Evolutionary conservation across 2,888 invertebrate species (phyloP).

Genomic region (Hirtodrosophila cameraria): DNA sequence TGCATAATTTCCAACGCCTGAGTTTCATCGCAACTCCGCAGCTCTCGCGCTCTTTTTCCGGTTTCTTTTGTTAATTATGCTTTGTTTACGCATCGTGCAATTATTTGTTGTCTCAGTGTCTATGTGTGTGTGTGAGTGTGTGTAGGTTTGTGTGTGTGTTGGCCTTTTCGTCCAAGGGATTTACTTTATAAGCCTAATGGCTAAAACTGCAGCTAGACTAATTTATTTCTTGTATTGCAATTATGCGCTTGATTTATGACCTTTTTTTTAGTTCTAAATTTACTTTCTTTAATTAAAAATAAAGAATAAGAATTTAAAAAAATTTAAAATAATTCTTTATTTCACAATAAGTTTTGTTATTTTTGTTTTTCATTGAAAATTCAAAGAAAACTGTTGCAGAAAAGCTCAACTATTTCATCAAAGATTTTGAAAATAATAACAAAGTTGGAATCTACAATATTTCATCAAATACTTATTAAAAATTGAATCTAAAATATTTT

Average conservation of each 20-base stretch:
- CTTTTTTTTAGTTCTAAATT: neutral
- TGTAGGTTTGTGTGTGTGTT: conserved; percentile 10
- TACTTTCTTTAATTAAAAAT: neutral
- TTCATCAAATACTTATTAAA: no score
- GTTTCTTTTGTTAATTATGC: conserved; percentile 63
- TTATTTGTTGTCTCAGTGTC: conserved; percentile 39
- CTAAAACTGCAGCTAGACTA: conserved; percentile 36
- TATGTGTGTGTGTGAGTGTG: conserved; percentile 17
- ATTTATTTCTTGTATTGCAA: conserved; percentile 5
- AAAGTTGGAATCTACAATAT: no score
- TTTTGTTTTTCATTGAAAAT: no score
- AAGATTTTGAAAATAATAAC: no score
- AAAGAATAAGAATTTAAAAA: no score
- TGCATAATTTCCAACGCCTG: conserved; percentile 65
- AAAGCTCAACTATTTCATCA: no score
- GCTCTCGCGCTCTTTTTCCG: no score
- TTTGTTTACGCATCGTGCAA: conserved; percentile 62
- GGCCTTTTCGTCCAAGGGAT: conserved; percentile 21
- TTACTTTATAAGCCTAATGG: conserved; percentile 27
- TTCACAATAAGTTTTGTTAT: no score
- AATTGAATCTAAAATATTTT: no score
- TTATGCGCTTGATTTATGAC: conserved; percentile 44
- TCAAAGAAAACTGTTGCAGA: no score
- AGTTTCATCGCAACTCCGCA: conserved; percentile 17
- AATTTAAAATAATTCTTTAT: no score